phyloP scores from a whole-genome alignment of 2,888 invertebrate species.

The Tubulanus polymorphus region DNA sequence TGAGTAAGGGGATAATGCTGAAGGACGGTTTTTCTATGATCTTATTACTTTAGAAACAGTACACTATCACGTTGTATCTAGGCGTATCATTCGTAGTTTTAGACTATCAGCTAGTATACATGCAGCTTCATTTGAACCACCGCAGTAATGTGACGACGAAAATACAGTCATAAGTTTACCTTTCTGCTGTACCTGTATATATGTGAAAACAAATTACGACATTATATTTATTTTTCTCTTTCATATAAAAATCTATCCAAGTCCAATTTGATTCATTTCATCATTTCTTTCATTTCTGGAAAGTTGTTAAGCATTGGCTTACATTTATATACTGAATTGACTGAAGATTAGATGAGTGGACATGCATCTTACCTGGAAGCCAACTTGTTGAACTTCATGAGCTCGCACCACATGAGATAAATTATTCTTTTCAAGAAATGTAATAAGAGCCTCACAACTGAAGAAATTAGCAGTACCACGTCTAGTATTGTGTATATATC shows the following conservation, averaged over 20 bases:
- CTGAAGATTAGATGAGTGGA: too few species aligned
- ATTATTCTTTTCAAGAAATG: slow-evolving; percentile 65
- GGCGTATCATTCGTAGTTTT: slow-evolving; percentile 63
- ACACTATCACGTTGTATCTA: slow-evolving; percentile 56
- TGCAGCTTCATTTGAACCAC: slow-evolving; percentile 69
- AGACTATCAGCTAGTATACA: slow-evolving; percentile 65
- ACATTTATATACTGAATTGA: too few species aligned
- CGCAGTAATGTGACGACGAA: slow-evolving; percentile 72
- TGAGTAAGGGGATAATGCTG: too few species aligned
- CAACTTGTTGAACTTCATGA: slow-evolving; percentile 69
- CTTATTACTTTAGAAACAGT: neutral
- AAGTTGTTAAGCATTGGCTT: too few species aligned
- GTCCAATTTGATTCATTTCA: too few species aligned
- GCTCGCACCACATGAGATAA: slow-evolving; percentile 70
- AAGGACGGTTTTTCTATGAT: too few species aligned
- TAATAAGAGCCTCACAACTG: slow-evolving; percentile 64
- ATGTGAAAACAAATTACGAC: too few species aligned
- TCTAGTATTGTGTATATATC: slow-evolving; percentile 65
- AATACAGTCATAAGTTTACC: slow-evolving; percentile 70
- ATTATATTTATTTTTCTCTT: too few species aligned
- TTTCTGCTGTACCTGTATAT: slow-evolving; percentile 67
- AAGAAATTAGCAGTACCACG: slow-evolving; percentile 73
- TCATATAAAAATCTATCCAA: too few species aligned
- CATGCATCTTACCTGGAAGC: slow-evolving; percentile 69
- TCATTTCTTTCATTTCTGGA: too few species aligned